These are phyloP conservation scores for Odontothrips loti DNA, from an alignment of 2,888 invertebrate genomes.

Conservation along the genomic window DNA sequence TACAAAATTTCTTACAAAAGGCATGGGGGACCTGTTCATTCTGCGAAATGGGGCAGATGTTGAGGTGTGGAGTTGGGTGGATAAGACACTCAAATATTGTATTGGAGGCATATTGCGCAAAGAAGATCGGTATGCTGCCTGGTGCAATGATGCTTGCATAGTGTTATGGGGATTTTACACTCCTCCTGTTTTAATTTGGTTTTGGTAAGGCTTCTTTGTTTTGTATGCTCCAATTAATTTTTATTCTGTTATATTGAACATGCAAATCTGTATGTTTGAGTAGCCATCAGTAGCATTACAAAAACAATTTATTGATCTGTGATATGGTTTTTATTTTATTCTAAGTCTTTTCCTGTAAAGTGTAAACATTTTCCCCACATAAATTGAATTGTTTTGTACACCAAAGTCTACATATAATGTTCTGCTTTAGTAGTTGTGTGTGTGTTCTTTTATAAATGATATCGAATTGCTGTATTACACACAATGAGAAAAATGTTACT, in stretches of 20 bases:
- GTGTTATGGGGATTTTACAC: conserved; percentile 9
- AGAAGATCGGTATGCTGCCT: conserved; percentile 5
- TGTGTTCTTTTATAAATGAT: too few species aligned
- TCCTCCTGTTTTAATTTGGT: neutral
- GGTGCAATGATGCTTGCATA: conserved; percentile 8
- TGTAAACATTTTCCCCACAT: neutral
- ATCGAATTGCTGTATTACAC: too few species aligned
- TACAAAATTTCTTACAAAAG: conserved; percentile 11
- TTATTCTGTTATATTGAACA: neutral
- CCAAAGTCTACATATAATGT: too few species aligned
- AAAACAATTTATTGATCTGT: neutral
- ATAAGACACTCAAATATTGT: neutral
- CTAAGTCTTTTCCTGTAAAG: neutral
- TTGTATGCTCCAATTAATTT: neutral
- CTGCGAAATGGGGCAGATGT: conserved; percentile 15
- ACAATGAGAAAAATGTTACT: too few species aligned
- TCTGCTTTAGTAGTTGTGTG: too few species aligned
- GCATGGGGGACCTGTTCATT: neutral
- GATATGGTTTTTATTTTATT: neutral
- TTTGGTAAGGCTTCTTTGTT: neutral
- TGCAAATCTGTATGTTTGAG: neutral
- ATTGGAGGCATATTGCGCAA: neutral
- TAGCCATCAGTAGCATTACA: neutral
- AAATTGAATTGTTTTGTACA: too few species aligned
- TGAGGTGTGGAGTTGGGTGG: conserved; percentile 2